phyloP scores from a whole-genome alignment of 2,888 invertebrate genomes.

The Agrilus cyanescens region DNA sequence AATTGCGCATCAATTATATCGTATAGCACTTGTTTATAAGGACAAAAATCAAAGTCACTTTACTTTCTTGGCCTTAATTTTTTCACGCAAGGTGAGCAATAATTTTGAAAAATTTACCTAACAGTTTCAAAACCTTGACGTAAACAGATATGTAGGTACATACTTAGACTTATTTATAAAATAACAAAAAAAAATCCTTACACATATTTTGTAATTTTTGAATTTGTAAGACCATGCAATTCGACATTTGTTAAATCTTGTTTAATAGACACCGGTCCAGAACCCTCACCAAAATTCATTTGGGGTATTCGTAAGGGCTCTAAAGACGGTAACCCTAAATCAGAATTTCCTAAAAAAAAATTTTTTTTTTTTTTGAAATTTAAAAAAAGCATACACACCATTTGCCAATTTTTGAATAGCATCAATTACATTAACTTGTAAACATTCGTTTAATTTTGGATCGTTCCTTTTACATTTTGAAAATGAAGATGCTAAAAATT shows the following conservation, averaged over 20 bases:
- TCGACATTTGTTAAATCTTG: conserved; percentile 56
- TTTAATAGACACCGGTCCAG: conserved; percentile 48
- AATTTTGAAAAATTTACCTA: too few species aligned
- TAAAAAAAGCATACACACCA: conserved; percentile 2
- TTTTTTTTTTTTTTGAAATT: not conserved
- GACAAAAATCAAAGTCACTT: too few species aligned
- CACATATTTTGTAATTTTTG: conserved; percentile 45
- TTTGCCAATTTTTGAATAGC: conserved; percentile 30
- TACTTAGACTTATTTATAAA: too few species aligned
- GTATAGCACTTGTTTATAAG: too few species aligned
- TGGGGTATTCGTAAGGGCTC: conserved; percentile 35
- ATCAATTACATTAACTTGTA: conserved; percentile 43
- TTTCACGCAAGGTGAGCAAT: too few species aligned
- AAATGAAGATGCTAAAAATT: conserved; percentile 10
- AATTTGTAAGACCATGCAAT: conserved; percentile 48
- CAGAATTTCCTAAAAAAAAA: conserved; percentile 40
- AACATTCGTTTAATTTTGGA: conserved; percentile 44
- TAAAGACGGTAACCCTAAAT: conserved; percentile 44
- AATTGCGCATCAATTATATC: too few species aligned
- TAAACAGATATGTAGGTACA: conserved; percentile 37
- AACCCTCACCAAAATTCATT: conserved; percentile 37
- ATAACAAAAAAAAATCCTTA: conserved; percentile 24
- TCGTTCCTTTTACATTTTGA: conserved; percentile 44
- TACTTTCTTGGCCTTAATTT: too few species aligned
- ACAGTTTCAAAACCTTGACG: too few species aligned